Evolutionary conservation across 1,140 invertebrate species (phyloP).

Genomic region (Drosophila ficusphila): DNA sequence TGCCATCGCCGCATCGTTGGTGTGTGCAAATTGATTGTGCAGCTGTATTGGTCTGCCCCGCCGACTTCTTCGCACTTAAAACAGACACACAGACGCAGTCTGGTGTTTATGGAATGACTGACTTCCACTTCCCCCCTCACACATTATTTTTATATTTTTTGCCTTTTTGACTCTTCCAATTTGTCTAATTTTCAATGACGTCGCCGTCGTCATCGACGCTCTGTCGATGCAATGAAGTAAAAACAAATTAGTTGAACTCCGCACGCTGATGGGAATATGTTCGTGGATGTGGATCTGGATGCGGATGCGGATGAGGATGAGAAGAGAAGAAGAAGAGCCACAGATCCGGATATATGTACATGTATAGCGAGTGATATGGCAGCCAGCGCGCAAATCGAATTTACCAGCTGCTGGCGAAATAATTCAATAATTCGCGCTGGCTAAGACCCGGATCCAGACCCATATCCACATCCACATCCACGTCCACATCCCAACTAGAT

Average conservation of each 20-base stretch:
- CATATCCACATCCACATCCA: slow-evolving; percentile 27
- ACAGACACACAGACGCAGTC: not conserved
- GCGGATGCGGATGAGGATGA: slow-evolving; percentile 8
- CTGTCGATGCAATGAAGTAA: slow-evolving; percentile 57
- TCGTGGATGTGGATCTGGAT: slow-evolving; percentile 4
- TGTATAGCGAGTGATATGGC: slow-evolving; percentile 31
- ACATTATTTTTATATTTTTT: slow-evolving; percentile 40
- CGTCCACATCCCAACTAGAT: slow-evolving; percentile 20
- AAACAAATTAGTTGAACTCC: slow-evolving; percentile 73
- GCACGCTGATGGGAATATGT: slow-evolving; percentile 39
- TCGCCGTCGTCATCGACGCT: slow-evolving; percentile 40
- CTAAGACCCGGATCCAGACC: slow-evolving; percentile 50
- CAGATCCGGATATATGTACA: slow-evolving; percentile 19
- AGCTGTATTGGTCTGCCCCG: slow-evolving; percentile 28
- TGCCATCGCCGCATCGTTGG: slow-evolving; percentile 25
- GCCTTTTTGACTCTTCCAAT: slow-evolving; percentile 74
- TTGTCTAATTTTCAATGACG: slow-evolving; percentile 82
- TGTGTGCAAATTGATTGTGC: slow-evolving; percentile 69
- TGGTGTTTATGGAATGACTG: slow-evolving; percentile 31
- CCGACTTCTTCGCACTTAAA: slow-evolving; percentile 30
- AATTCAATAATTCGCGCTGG: slow-evolving; percentile 80
- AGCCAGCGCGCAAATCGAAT: slow-evolving; percentile 67
- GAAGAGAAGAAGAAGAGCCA: too few relatives aligned
- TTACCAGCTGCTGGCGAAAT: slow-evolving; percentile 79
- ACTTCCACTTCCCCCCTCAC: slow-evolving; percentile 13